Conservation (phyloP, 2,888 invertebrate genomes). For the Standfussiana lucernea region DNA sequence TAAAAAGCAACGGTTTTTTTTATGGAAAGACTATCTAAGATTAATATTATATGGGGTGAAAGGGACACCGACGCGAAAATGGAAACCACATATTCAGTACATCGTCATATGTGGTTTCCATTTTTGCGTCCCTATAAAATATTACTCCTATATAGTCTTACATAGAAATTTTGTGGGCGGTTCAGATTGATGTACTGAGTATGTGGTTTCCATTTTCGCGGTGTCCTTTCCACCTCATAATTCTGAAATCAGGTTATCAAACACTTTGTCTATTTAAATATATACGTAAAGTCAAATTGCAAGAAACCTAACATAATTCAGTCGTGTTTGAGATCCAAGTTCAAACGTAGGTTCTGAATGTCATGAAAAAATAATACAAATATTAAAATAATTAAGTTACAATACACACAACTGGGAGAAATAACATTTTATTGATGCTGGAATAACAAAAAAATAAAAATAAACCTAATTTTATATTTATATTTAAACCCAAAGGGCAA, state of each 20-base stretch:
- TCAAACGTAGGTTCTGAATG: not conserved
- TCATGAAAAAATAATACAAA: conserved; percentile 1
- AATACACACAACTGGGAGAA: conserved; percentile 16
- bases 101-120: no score
- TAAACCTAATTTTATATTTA: conserved; percentile 4
- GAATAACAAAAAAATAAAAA: conserved; percentile 13
- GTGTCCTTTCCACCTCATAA: no score
- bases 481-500: conserved; percentile 9
- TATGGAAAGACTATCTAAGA: not conserved
- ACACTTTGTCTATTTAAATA: no score
- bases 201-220: no score
- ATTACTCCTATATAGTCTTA: no score
- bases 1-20: not conserved
- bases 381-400: not conserved
- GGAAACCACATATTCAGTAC: no score
- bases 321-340: not conserved
- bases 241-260: not conserved
- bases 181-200: no score
- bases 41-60: not conserved
- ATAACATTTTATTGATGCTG: not conserved
- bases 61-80: no score
- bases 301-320: not conserved
- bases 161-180: no score
- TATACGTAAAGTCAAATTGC: no score
- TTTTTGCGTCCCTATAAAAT: no score